Evolutionary conservation across 2,113 vertebrate species (phyloP), one percentile per base, ranked within the genome.

Genomic region (Dipodomys ordii): DNA sequence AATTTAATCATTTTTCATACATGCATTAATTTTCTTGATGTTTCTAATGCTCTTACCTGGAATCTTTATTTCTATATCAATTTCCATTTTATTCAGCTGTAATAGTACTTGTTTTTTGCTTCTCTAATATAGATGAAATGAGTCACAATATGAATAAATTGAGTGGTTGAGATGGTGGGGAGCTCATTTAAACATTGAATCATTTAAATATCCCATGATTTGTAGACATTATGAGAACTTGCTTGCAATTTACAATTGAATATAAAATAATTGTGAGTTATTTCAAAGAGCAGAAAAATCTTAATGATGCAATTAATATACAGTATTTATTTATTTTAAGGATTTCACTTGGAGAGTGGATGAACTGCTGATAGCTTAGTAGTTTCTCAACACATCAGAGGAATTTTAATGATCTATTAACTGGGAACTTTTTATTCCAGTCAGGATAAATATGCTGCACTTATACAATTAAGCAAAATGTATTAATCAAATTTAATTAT

Each of bases 401-500:
- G 28, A 91, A 93, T 89, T 86, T 88, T 79, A 91, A 79, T 91
- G 35, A 78, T 53, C 20, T 85, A 60, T 79, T 68, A 91, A 93
- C 30, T 60, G 39, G 69, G 82, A 91, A 91, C 25, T 73, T 88
- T 85, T 74, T 89, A 73, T 4, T 39, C 13, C 23, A 90, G 68
- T n/a, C 64, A 90, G 23, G 77, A 90, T 90, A 93, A 87, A 83
- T 64, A 69, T 35, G 16, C 35, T 89, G 2, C 28, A 35, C 35
- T 83, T 83, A 69, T 32, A 69, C 64, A 79, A 95, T 90, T 92
- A 83, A 73, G 25, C 4, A 35, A 95, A 83, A 68, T 25, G 44
- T 60, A 94, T 90, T 90, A 74, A 80, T 94, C 35, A 92, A 53
- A 87, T 94, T 79, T 83, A 87, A 74, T 83, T 92, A 83, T 64